These are phyloP conservation scores for Drosophila arizonae DNA, from an alignment of 1,140 invertebrate species.

Conservation along the genomic window DNA sequence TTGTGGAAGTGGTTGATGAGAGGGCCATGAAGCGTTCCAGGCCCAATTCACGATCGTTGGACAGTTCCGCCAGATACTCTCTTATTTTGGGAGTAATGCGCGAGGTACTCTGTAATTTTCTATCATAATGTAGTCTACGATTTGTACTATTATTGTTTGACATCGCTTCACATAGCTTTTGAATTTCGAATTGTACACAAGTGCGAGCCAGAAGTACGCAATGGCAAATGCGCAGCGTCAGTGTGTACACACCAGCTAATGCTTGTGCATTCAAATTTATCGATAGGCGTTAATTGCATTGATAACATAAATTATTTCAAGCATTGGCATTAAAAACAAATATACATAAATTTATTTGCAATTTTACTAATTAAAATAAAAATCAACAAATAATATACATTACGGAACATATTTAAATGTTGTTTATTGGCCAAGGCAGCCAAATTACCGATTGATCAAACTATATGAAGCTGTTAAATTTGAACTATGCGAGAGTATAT, in stretches of 20 bases:
- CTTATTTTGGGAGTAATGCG: constrained; percentile 41
- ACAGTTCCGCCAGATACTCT: constrained; percentile 34
- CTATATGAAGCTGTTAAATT: no score
- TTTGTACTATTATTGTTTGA: constrained; percentile 30
- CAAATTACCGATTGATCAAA: no score
- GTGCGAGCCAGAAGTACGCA: constrained; percentile 22
- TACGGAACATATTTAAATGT: no score
- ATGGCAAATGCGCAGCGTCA: not conserved
- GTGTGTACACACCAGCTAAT: constrained; percentile 18
- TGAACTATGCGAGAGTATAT: no score
- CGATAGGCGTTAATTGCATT: not conserved
- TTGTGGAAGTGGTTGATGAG: constrained; percentile 36
- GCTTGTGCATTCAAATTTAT: not conserved
- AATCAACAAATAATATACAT: no score
- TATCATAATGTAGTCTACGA: constrained; percentile 40
- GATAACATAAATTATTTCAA: not conserved
- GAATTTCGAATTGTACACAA: constrained; percentile 25
- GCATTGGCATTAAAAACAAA: not conserved
- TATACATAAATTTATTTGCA: no score
- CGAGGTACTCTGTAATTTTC: constrained; percentile 14
- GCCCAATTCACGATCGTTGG: constrained; percentile 28
- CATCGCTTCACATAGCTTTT: constrained; percentile 30
- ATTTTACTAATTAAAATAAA: no score
- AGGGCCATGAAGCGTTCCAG: constrained; percentile 43
- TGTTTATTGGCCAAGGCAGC: no score